Base-by-base conservation (phyloP, 1,140 invertebrate genomes). In the Cotesia chilonis region DNA sequence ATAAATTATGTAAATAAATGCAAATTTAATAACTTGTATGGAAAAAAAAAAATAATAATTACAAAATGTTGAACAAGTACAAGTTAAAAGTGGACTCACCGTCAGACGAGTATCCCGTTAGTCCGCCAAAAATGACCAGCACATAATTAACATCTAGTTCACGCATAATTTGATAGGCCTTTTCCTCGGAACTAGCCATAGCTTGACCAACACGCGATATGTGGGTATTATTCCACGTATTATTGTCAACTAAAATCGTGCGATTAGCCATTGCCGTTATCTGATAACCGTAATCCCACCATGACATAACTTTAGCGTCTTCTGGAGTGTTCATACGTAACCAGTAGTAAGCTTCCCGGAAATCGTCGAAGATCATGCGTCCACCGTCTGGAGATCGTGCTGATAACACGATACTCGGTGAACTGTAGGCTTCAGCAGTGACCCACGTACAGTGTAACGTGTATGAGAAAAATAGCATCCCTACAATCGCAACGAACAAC, bases 221-320 rank as follows among this genome's bases (percentile, higher is more conserved):
- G 84, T 99, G 98, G 5, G 97, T 98, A 87, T 99, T 99, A 87
- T 99, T 99, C 98, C 98, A 99, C 6, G 98, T 99, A 82, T 99
- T 99, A 86, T 99, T 99, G 85, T 99, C 98, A n/a, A 99, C 97
- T 77, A 99, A 88, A 76, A 98, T 97, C 4, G 97, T 99, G 57
- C 97, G 90, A 90, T 99, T 99, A 4, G 97, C 97, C 97, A 99
- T 99, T 10, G 96, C 96, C 20, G 97, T 98, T 88, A 99, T 99
- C 88, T 99, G 98, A 88, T 99, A 99, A 4, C 98, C 98, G 87
- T 99, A 99, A 92, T 99, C 98, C 98, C 98, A 99, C 98, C 98
- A 99, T 1, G 96, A 98, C 98, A 99, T 99, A 52, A 99, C 92
- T 87, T 96, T 95, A 3, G 97, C 93, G 88, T 98, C 93, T 88